Evolutionary conservation across 2,113 vertebrate species (phyloP).

Genomic region (Pycnonotus jocosus): DNA sequence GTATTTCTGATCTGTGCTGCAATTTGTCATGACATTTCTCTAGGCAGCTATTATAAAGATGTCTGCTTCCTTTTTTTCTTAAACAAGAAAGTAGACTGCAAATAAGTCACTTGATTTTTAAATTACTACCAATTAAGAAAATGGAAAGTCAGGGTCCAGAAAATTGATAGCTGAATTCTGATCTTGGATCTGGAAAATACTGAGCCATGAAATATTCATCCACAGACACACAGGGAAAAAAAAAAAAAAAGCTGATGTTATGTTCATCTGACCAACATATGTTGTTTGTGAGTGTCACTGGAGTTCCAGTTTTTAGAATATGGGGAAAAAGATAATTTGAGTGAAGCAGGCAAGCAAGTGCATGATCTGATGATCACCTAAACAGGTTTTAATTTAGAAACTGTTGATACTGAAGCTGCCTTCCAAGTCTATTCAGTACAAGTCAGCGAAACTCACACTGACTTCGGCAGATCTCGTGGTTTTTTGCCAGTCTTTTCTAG

Average conservation of each 20-base stretch:
- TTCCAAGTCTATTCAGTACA: background rate
- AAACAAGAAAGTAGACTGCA: constrained; percentile 48
- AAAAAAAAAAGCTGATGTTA: background rate
- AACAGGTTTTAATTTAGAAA: constrained; percentile 13
- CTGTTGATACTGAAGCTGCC: background rate
- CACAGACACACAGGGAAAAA: background rate
- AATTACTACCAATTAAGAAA: constrained; percentile 55
- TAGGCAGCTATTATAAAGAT: constrained; percentile 59
- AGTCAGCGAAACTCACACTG: background rate
- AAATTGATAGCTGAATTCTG: constrained; percentile 57
- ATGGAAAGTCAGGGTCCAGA: constrained; percentile 41
- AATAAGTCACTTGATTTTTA: constrained; percentile 54
- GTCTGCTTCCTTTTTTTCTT: constrained; percentile 28
- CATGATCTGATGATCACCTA: background rate
- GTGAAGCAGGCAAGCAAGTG: background rate
- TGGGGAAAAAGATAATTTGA: background rate
- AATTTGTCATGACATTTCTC: constrained; percentile 62
- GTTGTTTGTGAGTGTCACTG: constrained; percentile 27
- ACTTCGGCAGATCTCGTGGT: background rate
- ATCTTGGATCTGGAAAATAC: constrained; percentile 58
- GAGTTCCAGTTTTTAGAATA: background rate
- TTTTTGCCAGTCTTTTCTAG: background rate
- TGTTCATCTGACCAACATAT: constrained; percentile 22
- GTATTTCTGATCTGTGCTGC: constrained; percentile 56
- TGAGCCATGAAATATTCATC: constrained; percentile 49